Percentiles rank a stretch among this genome's conserved stretches.
Conservation (phyloP, 2,113 vertebrate genomes). For the Aythya baeri region DNA sequence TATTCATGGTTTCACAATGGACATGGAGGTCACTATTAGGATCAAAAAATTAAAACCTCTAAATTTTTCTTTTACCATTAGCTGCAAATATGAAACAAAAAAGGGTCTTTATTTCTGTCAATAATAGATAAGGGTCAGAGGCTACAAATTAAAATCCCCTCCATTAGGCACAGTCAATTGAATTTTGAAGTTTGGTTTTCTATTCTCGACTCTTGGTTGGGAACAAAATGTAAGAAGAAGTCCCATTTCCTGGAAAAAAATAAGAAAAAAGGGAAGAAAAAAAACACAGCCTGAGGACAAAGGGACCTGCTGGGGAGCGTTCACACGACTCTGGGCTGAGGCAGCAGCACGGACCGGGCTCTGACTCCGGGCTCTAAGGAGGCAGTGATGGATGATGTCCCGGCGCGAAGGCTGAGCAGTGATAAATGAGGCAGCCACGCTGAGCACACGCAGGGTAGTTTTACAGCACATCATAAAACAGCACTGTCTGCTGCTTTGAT, state of each 20-base stretch:
- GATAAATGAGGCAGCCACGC: conserved; percentile 54
- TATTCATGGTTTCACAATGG: conserved; percentile 62
- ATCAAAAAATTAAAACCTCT: conserved; percentile 23
- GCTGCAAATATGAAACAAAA: conserved; percentile 64
- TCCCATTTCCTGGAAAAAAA: conserved; percentile 50
- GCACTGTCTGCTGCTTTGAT: conserved; percentile 12
- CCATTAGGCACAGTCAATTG: conserved; percentile 68
- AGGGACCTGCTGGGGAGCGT: conserved; percentile 56
- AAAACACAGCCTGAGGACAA: conserved; percentile 43
- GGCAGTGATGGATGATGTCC: conserved; percentile 69
- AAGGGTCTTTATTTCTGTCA: conserved; percentile 61
- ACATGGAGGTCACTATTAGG: conserved; percentile 26
- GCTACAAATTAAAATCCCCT: conserved; percentile 63
- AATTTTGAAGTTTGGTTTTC: conserved; percentile 37
- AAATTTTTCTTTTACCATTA: conserved; percentile 43
- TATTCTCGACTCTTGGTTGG: conserved; percentile 51
- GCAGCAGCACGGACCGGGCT: conserved; percentile 10
- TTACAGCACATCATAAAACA: conserved; percentile 49
- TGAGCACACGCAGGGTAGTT: conserved; percentile 27
- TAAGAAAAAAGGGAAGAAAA: conserved; percentile 34
- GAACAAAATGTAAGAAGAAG: conserved; percentile 51
- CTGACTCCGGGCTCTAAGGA: conserved; percentile 38
- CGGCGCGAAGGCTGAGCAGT: conserved; percentile 56
- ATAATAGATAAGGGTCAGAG: conserved; percentile 58
- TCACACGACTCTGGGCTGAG: neutral